Percentiles rank a stretch among this genome's conserved stretches.
Conservation (phyloP, 2,797 vertebrate genomes). For the Tapirus indicus region DNA sequence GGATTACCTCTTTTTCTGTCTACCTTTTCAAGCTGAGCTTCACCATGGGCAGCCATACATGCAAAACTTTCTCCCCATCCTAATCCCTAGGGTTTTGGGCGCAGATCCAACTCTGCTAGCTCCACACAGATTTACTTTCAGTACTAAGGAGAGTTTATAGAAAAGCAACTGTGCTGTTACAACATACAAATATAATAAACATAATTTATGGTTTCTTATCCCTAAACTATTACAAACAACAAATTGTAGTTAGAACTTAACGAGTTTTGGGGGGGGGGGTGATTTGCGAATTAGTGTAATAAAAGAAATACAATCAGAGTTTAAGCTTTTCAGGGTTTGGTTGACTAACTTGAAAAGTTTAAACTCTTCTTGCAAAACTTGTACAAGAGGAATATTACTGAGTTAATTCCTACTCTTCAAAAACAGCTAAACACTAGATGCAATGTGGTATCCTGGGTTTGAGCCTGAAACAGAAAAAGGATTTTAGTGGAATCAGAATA, state of each 20-base stretch:
- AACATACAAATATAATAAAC: not conserved
- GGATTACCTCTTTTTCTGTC: not conserved
- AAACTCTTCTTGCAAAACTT: constrained; percentile 15
- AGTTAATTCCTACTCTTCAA: constrained; percentile 2
- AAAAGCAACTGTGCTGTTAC: not conserved
- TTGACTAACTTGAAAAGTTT: not conserved
- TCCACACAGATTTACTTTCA: not conserved
- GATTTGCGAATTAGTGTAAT: constrained; percentile 12
- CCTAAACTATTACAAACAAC: not conserved
- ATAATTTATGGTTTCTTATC: constrained; percentile 34
- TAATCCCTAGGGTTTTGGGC: not conserved
- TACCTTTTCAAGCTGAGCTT: not conserved
- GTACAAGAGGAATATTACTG: not conserved
- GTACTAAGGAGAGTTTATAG: not conserved
- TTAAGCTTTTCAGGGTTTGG: not conserved
- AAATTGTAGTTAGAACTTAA: not conserved
- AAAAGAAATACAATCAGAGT: constrained; percentile 20
- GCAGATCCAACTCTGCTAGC: not conserved
- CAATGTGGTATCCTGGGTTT: not conserved
- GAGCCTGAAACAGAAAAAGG: not conserved
- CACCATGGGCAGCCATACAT: not conserved
- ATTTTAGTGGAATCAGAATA: not conserved
- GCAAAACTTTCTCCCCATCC: not conserved
- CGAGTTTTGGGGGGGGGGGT: not conserved
- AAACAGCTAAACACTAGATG: constrained; percentile 1